A percentile compares a stretch with the other conserved stretches of the same genome.
Evolutionary conservation across 1,140 invertebrate genomes (phyloP).

Genomic region (Galleria mellonella): DNA sequence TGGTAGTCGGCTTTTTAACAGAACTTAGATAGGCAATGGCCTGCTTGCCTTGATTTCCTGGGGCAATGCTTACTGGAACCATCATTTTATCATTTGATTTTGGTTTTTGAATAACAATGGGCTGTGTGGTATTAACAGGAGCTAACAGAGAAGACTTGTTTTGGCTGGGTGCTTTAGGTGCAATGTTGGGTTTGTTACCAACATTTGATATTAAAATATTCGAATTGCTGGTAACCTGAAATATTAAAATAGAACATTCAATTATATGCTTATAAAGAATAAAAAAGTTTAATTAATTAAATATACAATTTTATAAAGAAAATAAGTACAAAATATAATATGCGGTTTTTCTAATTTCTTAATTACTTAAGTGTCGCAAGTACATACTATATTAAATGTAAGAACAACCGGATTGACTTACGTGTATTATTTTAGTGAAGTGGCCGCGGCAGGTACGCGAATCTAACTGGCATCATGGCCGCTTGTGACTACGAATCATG

Average conservation of each 20-base stretch:
- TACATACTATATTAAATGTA: no score
- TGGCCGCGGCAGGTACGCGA: no score
- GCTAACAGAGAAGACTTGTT: slow-evolving; percentile 59
- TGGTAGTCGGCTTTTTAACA: slow-evolving; percentile 51
- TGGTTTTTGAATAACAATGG: slow-evolving; percentile 70
- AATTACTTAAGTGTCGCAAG: no score
- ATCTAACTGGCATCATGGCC: no score
- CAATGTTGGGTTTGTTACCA: slow-evolving; percentile 55
- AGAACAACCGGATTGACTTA: no score
- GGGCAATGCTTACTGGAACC: slow-evolving; percentile 63
- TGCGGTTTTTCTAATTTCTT: no score
- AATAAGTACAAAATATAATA: no score
- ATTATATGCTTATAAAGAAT: slow-evolving; percentile 9
- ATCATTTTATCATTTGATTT: slow-evolving; percentile 63
- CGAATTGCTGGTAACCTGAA: slow-evolving; percentile 61
- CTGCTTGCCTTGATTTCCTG: slow-evolving; percentile 45
- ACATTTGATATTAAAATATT: slow-evolving; percentile 65
- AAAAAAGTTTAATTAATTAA: no score
- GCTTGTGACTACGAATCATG: no score
- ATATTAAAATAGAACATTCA: slow-evolving; percentile 21
- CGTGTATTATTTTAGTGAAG: no score
- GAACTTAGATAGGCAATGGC: slow-evolving; percentile 60
- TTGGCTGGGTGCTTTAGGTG: slow-evolving; percentile 41
- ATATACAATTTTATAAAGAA: no score
- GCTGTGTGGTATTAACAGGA: slow-evolving; percentile 51